phyloP scores from a whole-genome alignment of 2,113 vertebrate genomes.

The Orthonyx spaldingii region DNA sequence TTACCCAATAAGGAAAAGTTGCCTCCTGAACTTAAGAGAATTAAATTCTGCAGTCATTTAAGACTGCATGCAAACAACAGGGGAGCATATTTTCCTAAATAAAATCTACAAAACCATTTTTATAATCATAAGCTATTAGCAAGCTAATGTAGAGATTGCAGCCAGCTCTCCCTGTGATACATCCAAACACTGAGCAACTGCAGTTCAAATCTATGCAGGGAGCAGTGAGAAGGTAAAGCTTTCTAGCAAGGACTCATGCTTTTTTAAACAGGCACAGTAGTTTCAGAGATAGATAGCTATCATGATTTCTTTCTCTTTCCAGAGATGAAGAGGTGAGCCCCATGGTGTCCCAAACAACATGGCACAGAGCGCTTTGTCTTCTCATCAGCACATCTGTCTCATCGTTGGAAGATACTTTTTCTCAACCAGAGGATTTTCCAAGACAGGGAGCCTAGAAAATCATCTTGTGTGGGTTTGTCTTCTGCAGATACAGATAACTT shows the following conservation, averaged over 20 bases:
- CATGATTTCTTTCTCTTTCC: not conserved
- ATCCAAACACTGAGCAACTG: not conserved
- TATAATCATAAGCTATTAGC: not conserved
- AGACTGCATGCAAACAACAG: not conserved
- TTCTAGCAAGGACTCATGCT: not conserved
- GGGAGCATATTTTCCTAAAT: not conserved
- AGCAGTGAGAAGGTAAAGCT: not conserved
- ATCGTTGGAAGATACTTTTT: not conserved
- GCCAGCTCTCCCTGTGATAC: not conserved
- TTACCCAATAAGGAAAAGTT: not conserved
- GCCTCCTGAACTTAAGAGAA: not conserved
- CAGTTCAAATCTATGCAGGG: not conserved
- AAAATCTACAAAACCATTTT: not conserved
- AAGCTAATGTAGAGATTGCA: not conserved
- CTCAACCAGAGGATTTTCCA: not conserved
- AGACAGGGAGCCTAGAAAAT: not conserved
- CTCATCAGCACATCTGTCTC: not conserved
- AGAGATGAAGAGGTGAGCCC: not conserved
- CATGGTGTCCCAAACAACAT: not conserved
- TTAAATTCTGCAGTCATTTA: not conserved
- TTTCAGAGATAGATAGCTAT: not conserved
- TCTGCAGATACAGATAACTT: not conserved
- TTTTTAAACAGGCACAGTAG: not conserved
- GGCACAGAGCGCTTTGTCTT: not conserved
- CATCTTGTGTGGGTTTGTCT: not conserved